Conservation (phyloP, 2,797 vertebrate genomes). For the Pempheris klunzingeri region DNA sequence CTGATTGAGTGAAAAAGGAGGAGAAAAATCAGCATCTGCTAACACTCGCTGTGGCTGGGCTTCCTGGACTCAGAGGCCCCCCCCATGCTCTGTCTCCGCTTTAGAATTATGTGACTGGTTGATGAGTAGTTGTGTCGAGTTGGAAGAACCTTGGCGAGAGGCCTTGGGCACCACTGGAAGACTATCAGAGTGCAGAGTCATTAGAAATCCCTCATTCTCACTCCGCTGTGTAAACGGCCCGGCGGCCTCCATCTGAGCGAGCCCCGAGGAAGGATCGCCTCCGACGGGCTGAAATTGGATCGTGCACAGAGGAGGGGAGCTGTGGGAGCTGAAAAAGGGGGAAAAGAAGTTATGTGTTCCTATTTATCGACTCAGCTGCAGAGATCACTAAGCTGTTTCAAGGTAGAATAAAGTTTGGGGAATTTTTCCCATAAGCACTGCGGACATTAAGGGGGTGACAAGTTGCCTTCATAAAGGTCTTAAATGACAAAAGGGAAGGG, state of each 20-base stretch:
- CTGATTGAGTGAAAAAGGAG: slow-evolving; percentile 4
- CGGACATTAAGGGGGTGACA: slow-evolving; percentile 49
- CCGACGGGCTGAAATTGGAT: slow-evolving; percentile 76
- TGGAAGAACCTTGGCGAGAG: slow-evolving; percentile 77
- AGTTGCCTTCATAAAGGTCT: slow-evolving; percentile 53
- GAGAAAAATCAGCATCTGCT: slow-evolving; percentile 57
- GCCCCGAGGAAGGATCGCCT: slow-evolving; percentile 77
- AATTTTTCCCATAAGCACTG: slow-evolving; percentile 52
- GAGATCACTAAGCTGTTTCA: slow-evolving; percentile 68
- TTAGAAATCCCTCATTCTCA: slow-evolving; percentile 82
- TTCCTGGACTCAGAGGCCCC: slow-evolving; percentile 52
- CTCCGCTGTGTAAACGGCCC: slow-evolving; percentile 68
- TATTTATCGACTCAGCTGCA: slow-evolving; percentile 73
- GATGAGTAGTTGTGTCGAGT: slow-evolving; percentile 76
- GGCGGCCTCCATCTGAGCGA: slow-evolving; percentile 66
- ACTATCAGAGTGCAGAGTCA: slow-evolving; percentile 75
- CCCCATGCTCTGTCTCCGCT: slow-evolving; percentile 41
- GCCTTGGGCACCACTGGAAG: slow-evolving; percentile 75
- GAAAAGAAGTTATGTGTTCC: slow-evolving; percentile 57
- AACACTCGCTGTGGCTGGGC: slow-evolving; percentile 49
- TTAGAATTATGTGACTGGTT: slow-evolving; percentile 70
- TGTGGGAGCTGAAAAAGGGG: slow-evolving; percentile 26
- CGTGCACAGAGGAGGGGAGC: slow-evolving; percentile 41
- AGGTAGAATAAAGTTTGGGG: slow-evolving; percentile 56
- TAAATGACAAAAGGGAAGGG: slow-evolving; percentile 36